Evolutionary conservation across 2,113 vertebrate species (phyloP), one percentile per base, ranked within the genome.

Genomic region (Gopherus flavomarginatus): DNA sequence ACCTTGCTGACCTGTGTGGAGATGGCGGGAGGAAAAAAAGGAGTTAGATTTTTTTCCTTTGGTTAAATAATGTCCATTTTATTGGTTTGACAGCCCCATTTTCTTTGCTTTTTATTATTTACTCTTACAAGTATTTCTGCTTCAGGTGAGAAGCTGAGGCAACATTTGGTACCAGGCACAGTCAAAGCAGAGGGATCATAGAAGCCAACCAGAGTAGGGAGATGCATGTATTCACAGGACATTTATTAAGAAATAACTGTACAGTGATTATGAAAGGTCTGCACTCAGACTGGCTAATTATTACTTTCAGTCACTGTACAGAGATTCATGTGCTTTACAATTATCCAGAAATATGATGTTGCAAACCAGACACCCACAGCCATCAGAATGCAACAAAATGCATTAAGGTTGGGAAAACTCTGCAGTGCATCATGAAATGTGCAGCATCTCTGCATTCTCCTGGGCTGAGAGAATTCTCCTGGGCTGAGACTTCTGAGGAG

Each of bases 221-320:
- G 26, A 75, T 57, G 22, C 38, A 2, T 21, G 11, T 5, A 14
- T 75, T 92, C 82, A 80, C 72, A 94, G 59, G 5, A 38, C 11
- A 13, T 21, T 88, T 88, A 24, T 44, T 0, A 11, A 93, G 84
- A 79, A 91, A 59, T 59, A 84, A 86, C 19, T 62, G 27, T 24
- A 5, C 47, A 42, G 24, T 56, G 0, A 0, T 22, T 79, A 16
- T 27, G 50, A 62, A 88, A 86, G 6, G 78, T 19, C 49, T 83
- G 38, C 81, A 81, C 24, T 78, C 44, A 62, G 53, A 47, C n/a
- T 35, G 0, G 0, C 44, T 85, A 85, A 79, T 69, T 78, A 56
- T 11, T 88, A 47, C 81, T 95, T 77, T 88, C 52, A 22, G n/a
- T 31, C 22, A 83, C 22, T 78, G 78, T 90, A 78, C 65, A 87